Evolutionary conservation across 2,888 invertebrate species (phyloP).

Genomic region (Lacanobia oleracea): DNA sequence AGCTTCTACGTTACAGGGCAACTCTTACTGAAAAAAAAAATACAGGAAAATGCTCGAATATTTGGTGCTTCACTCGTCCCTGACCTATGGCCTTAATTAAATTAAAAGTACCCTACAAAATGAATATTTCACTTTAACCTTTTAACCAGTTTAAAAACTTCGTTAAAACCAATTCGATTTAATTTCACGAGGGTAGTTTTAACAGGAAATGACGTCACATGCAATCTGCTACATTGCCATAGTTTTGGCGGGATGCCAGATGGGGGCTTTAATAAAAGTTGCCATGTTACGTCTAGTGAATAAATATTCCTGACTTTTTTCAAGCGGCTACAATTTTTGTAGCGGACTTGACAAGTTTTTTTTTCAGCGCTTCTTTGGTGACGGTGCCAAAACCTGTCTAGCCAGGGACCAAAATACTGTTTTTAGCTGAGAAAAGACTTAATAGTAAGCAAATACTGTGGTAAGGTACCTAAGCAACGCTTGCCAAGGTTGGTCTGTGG

Average conservation of each 20-base stretch:
- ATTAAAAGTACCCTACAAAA: conserved; percentile 15
- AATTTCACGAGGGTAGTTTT: conserved; percentile 49
- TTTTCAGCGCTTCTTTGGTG: conserved; percentile 4
- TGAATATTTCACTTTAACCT: conserved; percentile 28
- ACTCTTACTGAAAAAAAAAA: conserved; percentile 5
- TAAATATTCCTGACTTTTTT: conserved; percentile 53
- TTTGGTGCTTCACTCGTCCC: neutral
- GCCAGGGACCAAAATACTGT: neutral
- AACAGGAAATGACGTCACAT: conserved; percentile 52
- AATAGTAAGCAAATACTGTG: neutral
- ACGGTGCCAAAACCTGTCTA: conserved; percentile 25
- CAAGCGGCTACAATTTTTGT: conserved; percentile 29
- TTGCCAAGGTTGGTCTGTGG: too few species aligned
- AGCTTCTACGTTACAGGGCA: neutral
- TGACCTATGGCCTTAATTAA: conserved; percentile 6
- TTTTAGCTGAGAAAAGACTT: neutral
- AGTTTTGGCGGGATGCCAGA: conserved; percentile 57
- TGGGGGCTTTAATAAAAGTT: conserved; percentile 61
- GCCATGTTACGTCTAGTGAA: conserved; percentile 45
- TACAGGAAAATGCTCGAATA: too few species aligned
- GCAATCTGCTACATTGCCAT: conserved; percentile 59
- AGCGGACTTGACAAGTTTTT: conserved; percentile 26
- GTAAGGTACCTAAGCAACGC: too few species aligned
- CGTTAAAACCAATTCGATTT: conserved; percentile 47
- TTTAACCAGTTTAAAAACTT: conserved; percentile 36